A percentile compares a stretch with the other conserved stretches of the same genome.
phyloP scores from a whole-genome alignment of 1,140 invertebrate species.

The Daktulosphaira vitifoliae region DNA sequence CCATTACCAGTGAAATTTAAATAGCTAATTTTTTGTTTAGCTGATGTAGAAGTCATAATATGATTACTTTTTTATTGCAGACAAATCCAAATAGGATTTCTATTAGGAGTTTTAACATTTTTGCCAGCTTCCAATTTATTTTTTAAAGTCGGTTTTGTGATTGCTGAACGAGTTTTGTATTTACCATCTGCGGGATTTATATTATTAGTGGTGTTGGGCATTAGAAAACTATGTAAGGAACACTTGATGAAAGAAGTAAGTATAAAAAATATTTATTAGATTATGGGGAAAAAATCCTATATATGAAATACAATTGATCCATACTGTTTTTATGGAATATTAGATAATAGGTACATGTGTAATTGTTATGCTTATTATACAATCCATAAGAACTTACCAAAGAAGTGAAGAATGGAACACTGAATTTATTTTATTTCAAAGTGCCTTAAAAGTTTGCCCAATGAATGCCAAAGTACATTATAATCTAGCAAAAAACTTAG shows the following conservation, averaged over 20 bases:
- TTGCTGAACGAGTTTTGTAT: slow-evolving; percentile 79
- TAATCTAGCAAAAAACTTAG: slow-evolving; percentile 75
- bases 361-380: slow-evolving; percentile 47
- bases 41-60: neutral
- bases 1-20: no score
- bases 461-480: slow-evolving; percentile 94
- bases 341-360: slow-evolving; percentile 41
- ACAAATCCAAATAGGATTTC: slow-evolving; percentile 52
- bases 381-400: slow-evolving; percentile 54
- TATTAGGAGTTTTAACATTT: slow-evolving; percentile 74
- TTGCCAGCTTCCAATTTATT: slow-evolving; percentile 84
- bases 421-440: slow-evolving; percentile 63
- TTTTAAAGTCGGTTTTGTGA: slow-evolving; percentile 84
- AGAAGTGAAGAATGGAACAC: slow-evolving; percentile 70
- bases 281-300: neutral
- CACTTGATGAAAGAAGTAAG: neutral
- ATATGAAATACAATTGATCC: neutral
- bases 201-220: slow-evolving; percentile 60
- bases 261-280: neutral
- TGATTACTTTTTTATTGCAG: slow-evolving; percentile 45
- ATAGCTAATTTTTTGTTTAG: no score
- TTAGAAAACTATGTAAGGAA: slow-evolving; percentile 40
- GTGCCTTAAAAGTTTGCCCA: slow-evolving; percentile 67
- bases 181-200: slow-evolving; percentile 80
- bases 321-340: no score